Percentiles rank a stretch among this genome's conserved stretches.
phyloP scores from a whole-genome alignment of 2,888 invertebrate species.

The Melitaea athalia region DNA sequence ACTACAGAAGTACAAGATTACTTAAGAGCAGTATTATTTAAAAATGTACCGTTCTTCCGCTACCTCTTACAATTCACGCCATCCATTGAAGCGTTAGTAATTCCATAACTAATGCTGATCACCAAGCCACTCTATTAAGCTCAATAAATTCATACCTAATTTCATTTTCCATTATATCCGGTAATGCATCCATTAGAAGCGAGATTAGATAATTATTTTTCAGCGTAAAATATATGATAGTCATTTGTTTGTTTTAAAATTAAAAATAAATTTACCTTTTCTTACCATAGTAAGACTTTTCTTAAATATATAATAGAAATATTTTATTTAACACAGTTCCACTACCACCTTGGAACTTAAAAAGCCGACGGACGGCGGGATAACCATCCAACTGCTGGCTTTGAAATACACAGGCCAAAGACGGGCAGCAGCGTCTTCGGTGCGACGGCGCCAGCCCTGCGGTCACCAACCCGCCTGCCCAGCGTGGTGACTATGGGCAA shows the following conservation, averaged over 20 bases:
- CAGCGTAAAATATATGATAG: neutral
- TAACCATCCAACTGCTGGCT: no score
- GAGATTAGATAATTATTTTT: slow-evolving; percentile 23
- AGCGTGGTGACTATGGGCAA: no score
- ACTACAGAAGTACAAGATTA: neutral
- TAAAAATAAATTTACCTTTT: neutral
- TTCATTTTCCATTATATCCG: slow-evolving; percentile 42
- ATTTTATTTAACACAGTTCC: no score
- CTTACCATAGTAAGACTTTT: neutral
- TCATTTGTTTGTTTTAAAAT: neutral
- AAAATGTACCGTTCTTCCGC: slow-evolving; percentile 22
- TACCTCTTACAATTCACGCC: slow-evolving; percentile 30
- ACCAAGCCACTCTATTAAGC: slow-evolving; percentile 55
- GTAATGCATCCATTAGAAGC: slow-evolving; percentile 27
- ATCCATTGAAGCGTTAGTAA: slow-evolving; percentile 45
- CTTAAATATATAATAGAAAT: no score
- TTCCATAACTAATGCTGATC: slow-evolving; percentile 55
- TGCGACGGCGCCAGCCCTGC: no score
- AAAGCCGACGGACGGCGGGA: no score
- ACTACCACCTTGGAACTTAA: no score
- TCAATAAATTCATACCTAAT: slow-evolving; percentile 50
- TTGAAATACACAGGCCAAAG: no score
- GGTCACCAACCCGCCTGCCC: no score
- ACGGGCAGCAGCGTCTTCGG: no score
- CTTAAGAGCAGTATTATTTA: neutral